Base-by-base conservation (phyloP, 2,113 vertebrate genomes). In the Puffinus mauretanicus region DNA sequence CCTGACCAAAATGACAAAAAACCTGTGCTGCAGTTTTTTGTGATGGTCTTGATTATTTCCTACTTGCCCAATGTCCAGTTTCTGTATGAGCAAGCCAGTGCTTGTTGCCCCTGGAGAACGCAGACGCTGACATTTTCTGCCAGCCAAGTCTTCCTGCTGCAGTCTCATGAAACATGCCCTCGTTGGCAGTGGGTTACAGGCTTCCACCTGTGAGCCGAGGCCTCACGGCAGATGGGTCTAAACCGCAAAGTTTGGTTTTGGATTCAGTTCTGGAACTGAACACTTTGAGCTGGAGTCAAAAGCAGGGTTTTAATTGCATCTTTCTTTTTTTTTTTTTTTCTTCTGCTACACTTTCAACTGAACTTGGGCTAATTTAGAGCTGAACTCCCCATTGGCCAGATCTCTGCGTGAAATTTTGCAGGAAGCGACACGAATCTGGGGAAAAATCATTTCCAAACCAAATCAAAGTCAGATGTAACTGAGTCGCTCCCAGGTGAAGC, bases 241-340 rank as follows among this genome's bases (percentile, higher is more conserved):
- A 94, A 90, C 60, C 4, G 2, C 75, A 58, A 97, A 95, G 78
- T 93, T 91, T 90, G 78, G 36, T 20, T 95, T 96, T 95, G 81
- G 81, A 96, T 96, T 88, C 80, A 66, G 27, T 88, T 95, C 86
- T 92, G 83, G 67, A 95, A 91, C 22, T 16, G 62, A 89, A 71
- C 52, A 34, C 75, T 95, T 94, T 47, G 66, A 85, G 34, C 61
- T 38, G 27, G 54, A 85, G 21, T 94, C 67, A 91, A 93, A 86
- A 7, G 1, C 10, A 67, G 22, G 10, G 18, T 38, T 67, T 86
- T 89, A n/a, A 34, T 62, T 88, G 58, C 11, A 70, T 76, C 9
- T 62, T 77, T 84, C 18, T 64, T 36, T 61, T 42, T 27, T 18
- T 52, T 61, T 58, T 52, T 61, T 58, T 49, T 15, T 27, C 10